A percentile compares a stretch with the other conserved stretches of the same genome.
Conservation (phyloP, 2,888 invertebrate genomes). For the Drosophila nigritarsus region DNA sequence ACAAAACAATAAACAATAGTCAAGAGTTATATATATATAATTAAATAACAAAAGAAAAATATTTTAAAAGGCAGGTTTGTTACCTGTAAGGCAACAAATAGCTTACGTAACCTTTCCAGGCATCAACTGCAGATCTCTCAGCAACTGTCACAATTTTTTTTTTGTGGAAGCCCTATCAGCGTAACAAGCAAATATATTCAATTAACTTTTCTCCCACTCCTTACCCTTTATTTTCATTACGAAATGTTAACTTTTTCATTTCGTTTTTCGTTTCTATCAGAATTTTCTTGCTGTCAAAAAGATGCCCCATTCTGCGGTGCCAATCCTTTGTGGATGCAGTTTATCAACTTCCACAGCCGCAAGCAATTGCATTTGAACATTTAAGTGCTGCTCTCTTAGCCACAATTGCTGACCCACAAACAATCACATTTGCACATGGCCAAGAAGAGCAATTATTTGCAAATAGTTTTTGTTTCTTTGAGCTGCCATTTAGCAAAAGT, state of each 20-base stretch:
- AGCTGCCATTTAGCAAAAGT: conserved; percentile 66
- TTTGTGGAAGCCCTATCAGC: conserved; percentile 9
- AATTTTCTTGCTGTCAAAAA: neutral
- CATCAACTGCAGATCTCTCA: neutral
- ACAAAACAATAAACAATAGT: neutral
- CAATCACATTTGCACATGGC: conserved; percentile 13
- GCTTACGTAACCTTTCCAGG: neutral
- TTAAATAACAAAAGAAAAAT: neutral
- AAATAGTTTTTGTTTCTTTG: conserved; percentile 41
- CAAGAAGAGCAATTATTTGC: conserved; percentile 52
- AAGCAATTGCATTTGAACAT: conserved; percentile 59
- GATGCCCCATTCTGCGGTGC: neutral
- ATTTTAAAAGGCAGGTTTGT: neutral
- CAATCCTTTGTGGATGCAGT: conserved; percentile 28
- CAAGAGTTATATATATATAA: neutral
- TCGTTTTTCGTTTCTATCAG: neutral
- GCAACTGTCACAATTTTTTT: neutral
- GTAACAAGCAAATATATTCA: conserved; percentile 21
- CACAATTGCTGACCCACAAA: conserved; percentile 34
- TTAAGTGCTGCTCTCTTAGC: conserved; percentile 40
- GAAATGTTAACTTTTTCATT: conserved; percentile 11
- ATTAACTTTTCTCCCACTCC: conserved; percentile 11
- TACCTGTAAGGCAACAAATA: neutral
- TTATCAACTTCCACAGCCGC: conserved; percentile 43
- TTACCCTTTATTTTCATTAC: neutral